phyloP scores from a whole-genome alignment of 2,888 invertebrate genomes.

The Brenthis hecate region DNA sequence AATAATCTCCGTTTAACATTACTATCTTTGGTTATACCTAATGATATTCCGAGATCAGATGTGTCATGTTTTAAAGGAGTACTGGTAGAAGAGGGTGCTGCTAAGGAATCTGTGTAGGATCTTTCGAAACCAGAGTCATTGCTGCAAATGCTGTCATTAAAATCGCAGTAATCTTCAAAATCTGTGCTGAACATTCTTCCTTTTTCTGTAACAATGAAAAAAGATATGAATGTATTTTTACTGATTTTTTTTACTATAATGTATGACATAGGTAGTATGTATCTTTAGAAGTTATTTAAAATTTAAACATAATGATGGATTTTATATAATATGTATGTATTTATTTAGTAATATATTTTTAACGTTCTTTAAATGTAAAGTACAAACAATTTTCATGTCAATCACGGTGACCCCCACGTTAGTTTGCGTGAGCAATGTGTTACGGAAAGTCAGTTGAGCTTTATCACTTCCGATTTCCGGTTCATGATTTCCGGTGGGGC shows the following conservation, averaged over 20 bases:
- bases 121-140: conserved; percentile 91
- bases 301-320: no score
- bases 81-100: conserved; percentile 52
- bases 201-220: conserved; percentile 38
- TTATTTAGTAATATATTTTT: conserved; percentile 3
- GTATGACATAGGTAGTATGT: background rate
- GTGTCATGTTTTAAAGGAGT: conserved; percentile 67
- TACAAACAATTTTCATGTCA: conserved; percentile 57
- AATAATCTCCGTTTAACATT: conserved; percentile 72
- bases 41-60: conserved; percentile 60
- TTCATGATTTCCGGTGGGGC: conserved; percentile 58
- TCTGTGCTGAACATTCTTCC: conserved; percentile 65
- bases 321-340: background rate
- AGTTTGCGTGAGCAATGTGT: conserved; percentile 66
- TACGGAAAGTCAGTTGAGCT: conserved; percentile 75
- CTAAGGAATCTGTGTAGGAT: conserved; percentile 61
- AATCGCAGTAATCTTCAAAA: conserved; percentile 75
- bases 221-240: background rate
- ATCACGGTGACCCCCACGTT: conserved; percentile 24
- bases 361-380: conserved; percentile 48
- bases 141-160: conserved; percentile 82
- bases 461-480: conserved; percentile 79
- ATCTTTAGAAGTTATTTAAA: no score
- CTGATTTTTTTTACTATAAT: background rate
- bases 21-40: conserved; percentile 62